Base-by-base conservation (phyloP, 2,113 vertebrate species). In the Hiodon tergisus region DNA sequence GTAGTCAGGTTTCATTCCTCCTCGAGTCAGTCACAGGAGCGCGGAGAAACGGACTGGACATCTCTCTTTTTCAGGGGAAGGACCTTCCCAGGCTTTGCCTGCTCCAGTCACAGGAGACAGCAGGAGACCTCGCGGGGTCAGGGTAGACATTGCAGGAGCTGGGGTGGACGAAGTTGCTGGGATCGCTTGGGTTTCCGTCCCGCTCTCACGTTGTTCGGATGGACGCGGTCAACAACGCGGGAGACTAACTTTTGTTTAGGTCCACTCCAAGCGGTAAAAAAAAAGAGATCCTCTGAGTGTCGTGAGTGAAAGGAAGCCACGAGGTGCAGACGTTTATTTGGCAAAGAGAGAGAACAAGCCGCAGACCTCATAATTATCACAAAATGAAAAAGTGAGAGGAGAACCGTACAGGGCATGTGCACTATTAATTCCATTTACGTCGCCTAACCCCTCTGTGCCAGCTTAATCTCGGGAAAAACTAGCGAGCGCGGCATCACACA, bases 1-100 rank as follows among this genome's bases (percentile, higher is more conserved):
- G 53, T 51, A 59, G 73, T 75, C 65, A 75, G 54, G 59, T 67
- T 59, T 46, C 73, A 75, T 75, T 68, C 53, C 5, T 75, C 73
- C 55, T 47, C 7, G 14, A 75, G 14, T 75, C 73, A 59, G 46
- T 68, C 63, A 57, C 54, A 4, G 6, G 46, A 31, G 14, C 5
- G 54, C 52, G n/a, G 17, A 67, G 63, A 48, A 52, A 59, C 53
- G 63, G 54, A 17, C 47, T 48, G 17, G 68, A 51, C 14, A 11
- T 13, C 17, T 74, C 51, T 72, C 71, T 60, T 51, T 31, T 66
- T 75, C 63, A 59, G 46, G 8, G 72, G 11, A 74, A 66, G 65
- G 17, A 16, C 52, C 62, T 13, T 74, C 72, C 59, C 46, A 7
- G 5, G 62, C 31, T 54, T 50, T 11, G 57, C n/a, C 8, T 58